Evolutionary conservation across 2,797 vertebrate species (phyloP).

Genomic region (Darevskia nairensis): DNA sequence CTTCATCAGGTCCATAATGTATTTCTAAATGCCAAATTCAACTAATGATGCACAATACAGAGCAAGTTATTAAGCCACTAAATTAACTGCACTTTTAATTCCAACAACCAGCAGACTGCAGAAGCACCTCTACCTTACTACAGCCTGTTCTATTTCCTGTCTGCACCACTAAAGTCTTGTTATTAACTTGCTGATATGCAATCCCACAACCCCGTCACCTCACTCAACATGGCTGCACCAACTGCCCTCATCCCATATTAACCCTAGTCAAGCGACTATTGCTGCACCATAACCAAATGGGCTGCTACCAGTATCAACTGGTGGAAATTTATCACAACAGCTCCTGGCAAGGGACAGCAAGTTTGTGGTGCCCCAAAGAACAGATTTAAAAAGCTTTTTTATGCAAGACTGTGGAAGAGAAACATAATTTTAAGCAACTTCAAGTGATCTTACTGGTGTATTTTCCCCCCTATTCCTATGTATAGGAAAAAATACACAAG

Average conservation of each 20-base stretch:
- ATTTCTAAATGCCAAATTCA: not conserved
- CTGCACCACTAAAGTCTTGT: not conserved
- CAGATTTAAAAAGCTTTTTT: not conserved
- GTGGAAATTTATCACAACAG: not conserved
- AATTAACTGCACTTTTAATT: not conserved
- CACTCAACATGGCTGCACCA: not conserved
- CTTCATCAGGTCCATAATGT: not conserved
- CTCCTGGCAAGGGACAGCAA: not conserved
- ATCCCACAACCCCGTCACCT: not conserved
- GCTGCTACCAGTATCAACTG: no score
- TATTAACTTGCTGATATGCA: not conserved
- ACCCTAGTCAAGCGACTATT: not conserved
- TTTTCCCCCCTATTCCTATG: not conserved
- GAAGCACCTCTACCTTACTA: not conserved
- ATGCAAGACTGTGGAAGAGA: not conserved
- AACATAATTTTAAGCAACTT: no score
- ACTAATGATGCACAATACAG: not conserved
- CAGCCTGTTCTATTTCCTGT: not conserved
- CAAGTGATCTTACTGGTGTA: not conserved
- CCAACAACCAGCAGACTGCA: not conserved
- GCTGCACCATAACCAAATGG: no score
- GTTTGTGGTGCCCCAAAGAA: not conserved
- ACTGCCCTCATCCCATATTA: not conserved
- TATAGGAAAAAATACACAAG: no score
- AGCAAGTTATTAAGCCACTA: no score